These are phyloP conservation scores for Leptogaster cylindrica DNA, from an alignment of 2,888 invertebrate genomes.

Conservation along the genomic window DNA sequence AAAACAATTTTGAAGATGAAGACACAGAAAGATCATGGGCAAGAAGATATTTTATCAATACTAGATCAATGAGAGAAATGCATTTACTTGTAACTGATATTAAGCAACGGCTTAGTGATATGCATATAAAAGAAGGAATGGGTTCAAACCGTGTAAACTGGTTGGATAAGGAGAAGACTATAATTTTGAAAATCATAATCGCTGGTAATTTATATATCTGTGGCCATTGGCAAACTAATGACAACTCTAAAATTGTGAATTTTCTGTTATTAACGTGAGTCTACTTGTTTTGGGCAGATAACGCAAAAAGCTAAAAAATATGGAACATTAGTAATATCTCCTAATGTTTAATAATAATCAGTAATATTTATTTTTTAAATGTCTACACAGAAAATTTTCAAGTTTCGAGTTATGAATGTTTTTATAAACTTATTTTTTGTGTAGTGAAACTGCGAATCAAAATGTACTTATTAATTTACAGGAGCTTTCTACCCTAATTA, in stretches of 20 bases:
- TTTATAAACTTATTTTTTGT: background rate
- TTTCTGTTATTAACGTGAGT: too few species aligned
- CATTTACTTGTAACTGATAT: constrained; percentile 76
- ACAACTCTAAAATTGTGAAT: background rate
- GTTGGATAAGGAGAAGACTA: constrained; percentile 64
- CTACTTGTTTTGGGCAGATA: too few species aligned
- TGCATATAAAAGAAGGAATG: constrained; percentile 68
- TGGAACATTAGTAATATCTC: too few species aligned
- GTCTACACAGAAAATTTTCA: background rate
- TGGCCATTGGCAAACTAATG: background rate
- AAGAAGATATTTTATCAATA: constrained; percentile 71
- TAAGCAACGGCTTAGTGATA: constrained; percentile 65
- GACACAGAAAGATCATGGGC: constrained; percentile 71
- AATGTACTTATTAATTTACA: background rate
- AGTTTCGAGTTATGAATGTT: background rate
- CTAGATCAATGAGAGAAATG: constrained; percentile 76
- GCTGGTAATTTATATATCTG: constrained; percentile 54
- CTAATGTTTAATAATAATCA: too few species aligned
- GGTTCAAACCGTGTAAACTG: constrained; percentile 62
- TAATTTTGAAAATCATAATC: constrained; percentile 70
- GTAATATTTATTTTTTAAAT: too few species aligned
- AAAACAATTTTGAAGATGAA: constrained; percentile 65
- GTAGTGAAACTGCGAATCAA: background rate
- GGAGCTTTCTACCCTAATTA: constrained; percentile 91
- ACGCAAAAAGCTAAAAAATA: too few species aligned